Evolutionary conservation across 2,797 vertebrate species (phyloP), one percentile per base, ranked within the genome.

Genomic region (Tragopan temminckii): DNA sequence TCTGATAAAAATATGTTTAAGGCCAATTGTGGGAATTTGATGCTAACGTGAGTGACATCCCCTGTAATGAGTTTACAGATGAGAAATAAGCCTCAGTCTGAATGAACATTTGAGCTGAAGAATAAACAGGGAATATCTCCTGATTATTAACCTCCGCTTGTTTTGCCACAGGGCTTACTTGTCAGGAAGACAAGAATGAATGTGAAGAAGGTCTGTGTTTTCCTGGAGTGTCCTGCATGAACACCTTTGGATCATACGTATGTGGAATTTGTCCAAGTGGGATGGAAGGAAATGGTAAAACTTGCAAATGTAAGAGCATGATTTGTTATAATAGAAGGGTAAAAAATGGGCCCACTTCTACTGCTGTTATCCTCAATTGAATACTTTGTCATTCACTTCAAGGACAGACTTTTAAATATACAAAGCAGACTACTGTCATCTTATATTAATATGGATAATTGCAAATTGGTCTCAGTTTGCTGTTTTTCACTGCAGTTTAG

Each of bases 111-210:
- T 45, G 59, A 87, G 50, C 25, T 77, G 70, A 93, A 75, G 69
- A 87, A 91, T 58, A 94, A 96, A 86, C 48, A 86, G 13, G 61
- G 72, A 84, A 53, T 88, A 27, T 70, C 88, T 76, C 83, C 75
- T 87, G 70, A 88, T 95, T 90, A 92, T 91, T 95, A 92, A 87
- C 79, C 67, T 87, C 45, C 42, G 38, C 25, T 89, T 95, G 80
- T 85, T 93, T 80, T 92, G 88, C 80, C 78, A 88, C 93, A 99
- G 98, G 98, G 64, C 42, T 87, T 23, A 96, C 92, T 3, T 99
- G 98, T 96, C 96, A 97, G 94, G 96, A 98, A 88, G 98, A 99
- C 76, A 80, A 98, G 82, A 98, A 98, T 4, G 98, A 99, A 96
- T 98, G 98, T 38, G 97, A 98, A 82, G 97, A 94, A 63, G 95